These are phyloP conservation scores for Oryzias javanicus DNA, from an alignment of 2,113 vertebrate genomes.

Conservation along the genomic window DNA sequence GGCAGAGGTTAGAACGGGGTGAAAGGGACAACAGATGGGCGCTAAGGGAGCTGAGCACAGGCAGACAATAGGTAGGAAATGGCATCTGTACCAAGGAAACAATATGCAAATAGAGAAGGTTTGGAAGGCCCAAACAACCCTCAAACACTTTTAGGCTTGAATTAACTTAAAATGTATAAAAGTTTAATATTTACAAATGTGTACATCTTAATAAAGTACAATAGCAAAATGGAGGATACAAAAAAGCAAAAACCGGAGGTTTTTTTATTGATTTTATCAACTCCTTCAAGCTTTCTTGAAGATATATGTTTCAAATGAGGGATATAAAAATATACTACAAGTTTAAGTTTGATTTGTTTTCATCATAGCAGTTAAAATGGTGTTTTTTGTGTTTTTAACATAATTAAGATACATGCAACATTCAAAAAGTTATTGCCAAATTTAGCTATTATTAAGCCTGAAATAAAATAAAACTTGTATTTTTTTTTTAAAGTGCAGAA, in stretches of 20 bases:
- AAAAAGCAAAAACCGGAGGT: too few relatives aligned
- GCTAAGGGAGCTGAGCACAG: slow-evolving; percentile 41
- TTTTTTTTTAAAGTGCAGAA: background rate
- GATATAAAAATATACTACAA: too few relatives aligned
- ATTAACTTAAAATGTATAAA: background rate
- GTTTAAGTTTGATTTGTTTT: too few relatives aligned
- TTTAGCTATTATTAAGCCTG: background rate
- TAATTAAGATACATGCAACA: background rate
- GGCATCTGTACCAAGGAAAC: slow-evolving; percentile 11
- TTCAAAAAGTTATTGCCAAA: slow-evolving; percentile 22
- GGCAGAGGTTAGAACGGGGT: slow-evolving; percentile 47
- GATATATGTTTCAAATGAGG: too few relatives aligned
- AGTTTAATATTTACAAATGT: too few relatives aligned
- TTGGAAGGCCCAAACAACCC: background rate
- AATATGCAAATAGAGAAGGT: slow-evolving; percentile 6
- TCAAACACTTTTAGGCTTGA: background rate
- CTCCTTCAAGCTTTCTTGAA: too few relatives aligned
- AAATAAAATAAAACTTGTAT: slow-evolving; percentile 18
- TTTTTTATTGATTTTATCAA: too few relatives aligned
- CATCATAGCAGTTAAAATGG: too few relatives aligned
- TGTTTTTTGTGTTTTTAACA: too few relatives aligned
- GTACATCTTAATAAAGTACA: too few relatives aligned
- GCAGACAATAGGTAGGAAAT: slow-evolving; percentile 31
- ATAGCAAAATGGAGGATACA: too few relatives aligned
- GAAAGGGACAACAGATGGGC: slow-evolving; percentile 56